Conservation (phyloP, 2,888 invertebrate species). For the Lacanobia oleracea region DNA sequence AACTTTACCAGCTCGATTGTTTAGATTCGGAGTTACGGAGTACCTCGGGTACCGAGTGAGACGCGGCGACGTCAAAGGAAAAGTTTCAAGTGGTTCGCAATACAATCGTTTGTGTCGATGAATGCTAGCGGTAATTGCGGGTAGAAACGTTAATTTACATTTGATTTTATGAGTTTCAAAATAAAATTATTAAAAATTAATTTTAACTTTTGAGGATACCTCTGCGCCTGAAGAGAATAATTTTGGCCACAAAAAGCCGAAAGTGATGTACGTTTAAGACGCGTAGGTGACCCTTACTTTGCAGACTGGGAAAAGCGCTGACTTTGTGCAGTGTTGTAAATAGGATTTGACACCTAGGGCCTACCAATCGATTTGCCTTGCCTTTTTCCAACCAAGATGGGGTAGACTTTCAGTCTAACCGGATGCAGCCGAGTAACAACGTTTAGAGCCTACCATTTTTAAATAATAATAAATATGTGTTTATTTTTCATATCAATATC, state of each 20-base stretch:
- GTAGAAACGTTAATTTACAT: constrained; percentile 45
- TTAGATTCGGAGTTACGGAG: constrained; percentile 73
- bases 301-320: background rate
- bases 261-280: too few relatives aligned
- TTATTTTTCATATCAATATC: too few relatives aligned
- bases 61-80: constrained; percentile 78
- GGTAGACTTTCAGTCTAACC: too few relatives aligned
- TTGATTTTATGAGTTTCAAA: constrained; percentile 11
- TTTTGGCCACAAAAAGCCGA: background rate
- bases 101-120: constrained; percentile 78
- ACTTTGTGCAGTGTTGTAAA: too few relatives aligned
- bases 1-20: constrained; percentile 79
- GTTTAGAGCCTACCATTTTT: too few relatives aligned
- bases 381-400: too few relatives aligned
- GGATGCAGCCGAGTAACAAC: too few relatives aligned
- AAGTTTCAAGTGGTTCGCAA: constrained; percentile 82
- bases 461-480: too few relatives aligned
- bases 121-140: constrained; percentile 69
- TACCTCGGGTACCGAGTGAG: constrained; percentile 18
- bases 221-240: background rate
- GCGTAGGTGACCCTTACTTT: background rate
- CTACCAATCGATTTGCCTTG: too few relatives aligned
- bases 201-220: background rate
- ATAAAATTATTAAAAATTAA: background rate
- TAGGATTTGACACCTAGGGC: too few relatives aligned